phyloP scores from a whole-genome alignment of 2,888 invertebrate species.

The Chirona hameri region DNA sequence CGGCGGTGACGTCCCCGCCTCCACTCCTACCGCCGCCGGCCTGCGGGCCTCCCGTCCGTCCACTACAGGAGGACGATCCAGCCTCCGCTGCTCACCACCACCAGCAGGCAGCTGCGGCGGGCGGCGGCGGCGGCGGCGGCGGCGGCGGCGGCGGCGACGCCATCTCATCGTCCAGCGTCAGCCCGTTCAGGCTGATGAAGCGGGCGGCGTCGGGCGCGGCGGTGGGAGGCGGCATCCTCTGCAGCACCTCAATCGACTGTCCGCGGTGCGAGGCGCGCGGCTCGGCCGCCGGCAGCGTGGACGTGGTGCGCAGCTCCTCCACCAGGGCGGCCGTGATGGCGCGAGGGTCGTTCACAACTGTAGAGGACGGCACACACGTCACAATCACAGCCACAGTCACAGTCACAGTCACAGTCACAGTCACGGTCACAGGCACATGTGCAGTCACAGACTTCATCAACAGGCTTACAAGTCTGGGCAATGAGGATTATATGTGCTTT shows the following conservation, averaged over 20 bases:
- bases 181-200: slow-evolving; percentile 8
- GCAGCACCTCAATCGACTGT: slow-evolving; percentile 24
- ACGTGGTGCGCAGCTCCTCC: background rate
- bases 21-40: background rate
- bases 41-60: background rate
- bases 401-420: too few species aligned
- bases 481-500: too few species aligned
- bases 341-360: background rate
- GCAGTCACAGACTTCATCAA: too few species aligned
- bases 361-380: background rate
- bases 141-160: background rate
- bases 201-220: background rate
- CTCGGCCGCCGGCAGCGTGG: slow-evolving; percentile 14
- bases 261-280: slow-evolving; percentile 4
- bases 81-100: background rate
- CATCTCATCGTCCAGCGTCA: background rate
- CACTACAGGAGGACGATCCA: background rate
- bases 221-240: background rate
- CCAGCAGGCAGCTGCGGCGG: background rate
- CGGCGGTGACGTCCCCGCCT: background rate
- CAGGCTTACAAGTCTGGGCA: too few species aligned
- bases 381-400: too few species aligned
- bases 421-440: too few species aligned
- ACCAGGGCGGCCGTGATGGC: slow-evolving; percentile 10
- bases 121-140: background rate